Conservation (phyloP, 2,797 vertebrate species). For the Miichthys miiuy region DNA sequence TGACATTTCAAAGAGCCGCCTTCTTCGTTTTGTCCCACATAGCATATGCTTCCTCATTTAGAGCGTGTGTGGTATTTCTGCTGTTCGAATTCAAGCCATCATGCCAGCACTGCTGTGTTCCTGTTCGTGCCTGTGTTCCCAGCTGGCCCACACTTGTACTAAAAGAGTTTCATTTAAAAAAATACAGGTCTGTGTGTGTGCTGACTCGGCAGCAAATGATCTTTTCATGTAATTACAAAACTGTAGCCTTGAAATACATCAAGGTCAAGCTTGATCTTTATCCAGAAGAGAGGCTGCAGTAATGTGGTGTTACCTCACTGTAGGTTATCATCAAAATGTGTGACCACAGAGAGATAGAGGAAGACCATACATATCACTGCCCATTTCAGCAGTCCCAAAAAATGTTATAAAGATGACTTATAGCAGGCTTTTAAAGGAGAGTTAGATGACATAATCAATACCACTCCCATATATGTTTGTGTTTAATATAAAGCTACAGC, state of each 20-base stretch:
- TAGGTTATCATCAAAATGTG: not conserved
- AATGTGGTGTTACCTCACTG: not conserved
- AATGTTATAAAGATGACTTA: not conserved
- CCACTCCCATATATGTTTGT: not conserved
- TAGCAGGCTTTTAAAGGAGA: not conserved
- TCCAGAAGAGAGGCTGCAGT: not conserved
- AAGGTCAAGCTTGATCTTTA: slow-evolving; percentile 14
- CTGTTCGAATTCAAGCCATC: slow-evolving; percentile 17
- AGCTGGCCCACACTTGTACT: not conserved
- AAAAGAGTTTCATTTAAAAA: slow-evolving; percentile 1
- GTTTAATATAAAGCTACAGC: too few species aligned
- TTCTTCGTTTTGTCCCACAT: not conserved
- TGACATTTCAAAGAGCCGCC: slow-evolving; percentile 10
- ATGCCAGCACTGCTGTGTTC: not conserved
- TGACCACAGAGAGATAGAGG: not conserved
- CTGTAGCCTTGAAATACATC: slow-evolving; percentile 13
- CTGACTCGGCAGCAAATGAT: slow-evolving; percentile 15
- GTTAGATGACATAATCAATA: not conserved
- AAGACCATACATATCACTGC: not conserved
- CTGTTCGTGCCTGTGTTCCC: not conserved
- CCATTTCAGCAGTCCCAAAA: not conserved
- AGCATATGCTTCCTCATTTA: not conserved
- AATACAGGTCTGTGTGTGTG: not conserved
- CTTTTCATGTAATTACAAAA: slow-evolving; percentile 19
- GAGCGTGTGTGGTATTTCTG: not conserved